phyloP scores from a whole-genome alignment of 2,888 invertebrate species.

The Piscicola geometra region DNA sequence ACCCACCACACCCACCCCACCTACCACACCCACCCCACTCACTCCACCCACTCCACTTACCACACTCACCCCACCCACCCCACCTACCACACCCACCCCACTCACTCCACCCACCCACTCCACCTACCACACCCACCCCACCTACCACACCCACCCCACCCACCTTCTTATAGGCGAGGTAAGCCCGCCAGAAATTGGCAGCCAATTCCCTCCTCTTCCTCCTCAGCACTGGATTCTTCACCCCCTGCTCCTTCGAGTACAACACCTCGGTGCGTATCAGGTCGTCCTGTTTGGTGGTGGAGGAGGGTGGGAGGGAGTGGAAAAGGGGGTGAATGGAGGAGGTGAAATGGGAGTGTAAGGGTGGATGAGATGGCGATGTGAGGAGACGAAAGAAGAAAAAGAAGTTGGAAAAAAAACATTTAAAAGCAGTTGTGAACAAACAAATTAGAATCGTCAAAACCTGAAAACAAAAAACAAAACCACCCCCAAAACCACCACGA shows the following conservation, averaged over 20 bases:
- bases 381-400: too few relatives aligned
- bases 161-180: constrained; percentile 39
- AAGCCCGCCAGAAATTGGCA: constrained; percentile 39
- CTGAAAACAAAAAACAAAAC: background rate
- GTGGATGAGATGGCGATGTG: too few relatives aligned
- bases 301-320: background rate
- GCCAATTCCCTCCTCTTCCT: constrained; percentile 35
- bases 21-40: too few relatives aligned
- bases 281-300: constrained; percentile 37
- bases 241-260: background rate
- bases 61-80: too few relatives aligned
- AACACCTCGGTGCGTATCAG: constrained; percentile 20
- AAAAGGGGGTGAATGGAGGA: too few relatives aligned
- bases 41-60: too few relatives aligned
- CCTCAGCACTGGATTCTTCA: constrained; percentile 24
- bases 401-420: too few relatives aligned
- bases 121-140: background rate
- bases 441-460: too few relatives aligned
- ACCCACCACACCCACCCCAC: too few relatives aligned
- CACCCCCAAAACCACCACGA: background rate
- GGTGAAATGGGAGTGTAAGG: background rate
- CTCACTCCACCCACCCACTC: too few relatives aligned
- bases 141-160: background rate
- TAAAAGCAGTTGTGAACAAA: too few relatives aligned
- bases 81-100: too few relatives aligned